These are phyloP conservation scores for Eueides isabella DNA, from an alignment of 1,140 invertebrate species.

Conservation along the genomic window DNA sequence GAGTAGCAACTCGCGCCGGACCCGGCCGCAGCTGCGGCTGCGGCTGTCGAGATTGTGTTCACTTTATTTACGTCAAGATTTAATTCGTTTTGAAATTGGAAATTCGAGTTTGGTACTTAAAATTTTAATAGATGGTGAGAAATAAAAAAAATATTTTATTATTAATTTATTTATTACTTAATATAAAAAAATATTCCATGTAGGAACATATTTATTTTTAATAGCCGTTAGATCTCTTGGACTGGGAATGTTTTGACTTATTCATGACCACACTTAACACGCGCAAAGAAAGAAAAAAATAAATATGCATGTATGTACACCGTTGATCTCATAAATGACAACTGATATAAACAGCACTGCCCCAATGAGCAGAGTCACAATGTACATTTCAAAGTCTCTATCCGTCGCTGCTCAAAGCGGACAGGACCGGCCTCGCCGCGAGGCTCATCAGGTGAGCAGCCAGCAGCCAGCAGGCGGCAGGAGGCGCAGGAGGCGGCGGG, in stretches of 20 bases:
- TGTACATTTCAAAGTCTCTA: too few relatives aligned
- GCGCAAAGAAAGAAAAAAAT: neutral
- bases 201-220: neutral
- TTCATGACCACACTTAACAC: neutral
- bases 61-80: neutral
- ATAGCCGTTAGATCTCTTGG: neutral
- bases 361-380: too few relatives aligned
- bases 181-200: too few relatives aligned
- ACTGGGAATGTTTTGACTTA: neutral
- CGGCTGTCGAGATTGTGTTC: neutral
- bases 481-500: conserved; percentile 26
- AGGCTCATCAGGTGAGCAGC: too few relatives aligned
- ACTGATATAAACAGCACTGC: neutral
- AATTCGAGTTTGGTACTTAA: neutral
- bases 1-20: conserved; percentile 41
- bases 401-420: too few relatives aligned
- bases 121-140: too few relatives aligned
- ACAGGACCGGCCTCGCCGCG: too few relatives aligned
- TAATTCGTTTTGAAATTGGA: conserved; percentile 11
- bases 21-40: neutral
- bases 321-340: neutral
- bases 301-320: neutral
- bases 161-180: too few relatives aligned
- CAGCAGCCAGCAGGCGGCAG: too few relatives aligned
- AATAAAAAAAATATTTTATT: too few relatives aligned